Evolutionary conservation across 2,113 vertebrate species (phyloP).

Genomic region (Pristiophorus japonicus): DNA sequence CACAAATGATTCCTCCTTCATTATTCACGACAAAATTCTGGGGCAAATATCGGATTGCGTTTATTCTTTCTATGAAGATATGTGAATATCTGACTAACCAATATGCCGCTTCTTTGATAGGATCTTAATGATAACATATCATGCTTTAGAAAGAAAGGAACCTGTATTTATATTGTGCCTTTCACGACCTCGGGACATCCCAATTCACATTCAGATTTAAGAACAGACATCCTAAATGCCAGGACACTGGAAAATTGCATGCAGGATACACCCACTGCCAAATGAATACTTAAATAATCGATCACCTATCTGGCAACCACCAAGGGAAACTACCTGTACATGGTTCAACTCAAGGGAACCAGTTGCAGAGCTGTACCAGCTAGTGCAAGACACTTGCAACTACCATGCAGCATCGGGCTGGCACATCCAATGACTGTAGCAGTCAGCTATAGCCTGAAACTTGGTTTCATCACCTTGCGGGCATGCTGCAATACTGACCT

Average conservation of each 20-base stretch:
- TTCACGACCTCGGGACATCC: neutral
- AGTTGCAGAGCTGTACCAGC: neutral
- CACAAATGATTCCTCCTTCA: neutral
- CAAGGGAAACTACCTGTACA: neutral
- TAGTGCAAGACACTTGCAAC: neutral
- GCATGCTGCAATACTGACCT: neutral
- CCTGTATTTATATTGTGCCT: neutral
- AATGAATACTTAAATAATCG: neutral
- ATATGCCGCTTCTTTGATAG: neutral
- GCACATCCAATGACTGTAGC: neutral
- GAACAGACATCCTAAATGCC: neutral
- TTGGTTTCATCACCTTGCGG: neutral
- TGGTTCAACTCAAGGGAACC: neutral
- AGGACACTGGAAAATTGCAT: neutral
- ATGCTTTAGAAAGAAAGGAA: neutral
- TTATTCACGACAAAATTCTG: neutral
- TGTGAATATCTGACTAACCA: neutral
- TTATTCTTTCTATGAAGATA: neutral
- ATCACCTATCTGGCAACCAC: neutral
- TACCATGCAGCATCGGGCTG: neutral
- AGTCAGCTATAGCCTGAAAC: neutral
- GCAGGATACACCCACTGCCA: neutral
- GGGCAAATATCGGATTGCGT: neutral
- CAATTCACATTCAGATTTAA: neutral
- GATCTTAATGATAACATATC: neutral